These are phyloP conservation scores for Stylophora pistillata DNA, from an alignment of 64 coral and sea anemone species.

Conservation along the genomic window DNA sequence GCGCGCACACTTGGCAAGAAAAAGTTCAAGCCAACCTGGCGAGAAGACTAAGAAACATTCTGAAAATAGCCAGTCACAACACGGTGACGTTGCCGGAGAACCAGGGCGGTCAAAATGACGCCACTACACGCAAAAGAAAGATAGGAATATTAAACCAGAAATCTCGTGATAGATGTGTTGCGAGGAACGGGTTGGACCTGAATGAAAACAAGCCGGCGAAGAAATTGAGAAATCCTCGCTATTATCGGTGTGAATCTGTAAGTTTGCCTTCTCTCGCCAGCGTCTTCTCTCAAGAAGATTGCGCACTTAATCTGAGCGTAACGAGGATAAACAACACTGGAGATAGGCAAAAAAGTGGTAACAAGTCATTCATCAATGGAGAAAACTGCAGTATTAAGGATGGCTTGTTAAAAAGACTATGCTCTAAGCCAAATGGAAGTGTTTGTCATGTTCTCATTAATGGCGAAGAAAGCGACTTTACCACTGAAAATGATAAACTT, in stretches of 20 bases:
- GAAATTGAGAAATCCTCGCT: neutral
- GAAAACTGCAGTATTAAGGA: neutral
- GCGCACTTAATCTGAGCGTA: neutral
- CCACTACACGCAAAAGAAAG: neutral
- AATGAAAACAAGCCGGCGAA: neutral
- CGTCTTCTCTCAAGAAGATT: neutral
- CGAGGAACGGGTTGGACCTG: neutral
- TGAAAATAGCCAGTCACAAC: neutral
- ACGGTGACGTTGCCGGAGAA: neutral
- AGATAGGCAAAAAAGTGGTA: neutral
- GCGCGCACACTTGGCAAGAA: neutral
- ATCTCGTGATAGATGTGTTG: neutral
- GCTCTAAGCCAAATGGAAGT: neutral
- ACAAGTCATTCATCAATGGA: neutral
- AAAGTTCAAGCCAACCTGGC: neutral
- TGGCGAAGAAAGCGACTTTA: neutral
- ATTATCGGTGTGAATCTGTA: neutral
- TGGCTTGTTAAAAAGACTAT: neutral
- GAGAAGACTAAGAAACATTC: neutral
- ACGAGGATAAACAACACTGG: no score
- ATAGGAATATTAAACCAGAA: no score
- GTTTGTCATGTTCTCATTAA: neutral
- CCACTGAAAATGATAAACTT: neutral
- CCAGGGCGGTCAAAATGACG: neutral
- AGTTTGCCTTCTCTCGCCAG: slow-evolving; percentile 1